These are phyloP conservation scores for Zoanthus sansibaricus DNA, from an alignment of 92 coral and sea anemone genomes.

Conservation along the genomic window DNA sequence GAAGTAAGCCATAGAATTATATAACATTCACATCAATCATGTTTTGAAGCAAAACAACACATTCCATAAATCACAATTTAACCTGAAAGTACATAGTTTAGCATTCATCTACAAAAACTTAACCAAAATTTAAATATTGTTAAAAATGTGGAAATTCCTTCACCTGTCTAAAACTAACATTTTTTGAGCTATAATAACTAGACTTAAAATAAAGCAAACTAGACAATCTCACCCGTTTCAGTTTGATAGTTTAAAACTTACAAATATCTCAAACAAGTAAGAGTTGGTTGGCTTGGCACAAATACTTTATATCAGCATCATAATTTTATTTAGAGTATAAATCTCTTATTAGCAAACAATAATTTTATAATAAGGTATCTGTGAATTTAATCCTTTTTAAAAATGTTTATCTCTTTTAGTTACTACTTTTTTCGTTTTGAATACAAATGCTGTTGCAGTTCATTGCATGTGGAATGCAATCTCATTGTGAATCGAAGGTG, in stretches of 20 bases:
- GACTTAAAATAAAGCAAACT: neutral
- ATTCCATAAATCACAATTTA: neutral
- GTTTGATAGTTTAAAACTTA: too few species aligned
- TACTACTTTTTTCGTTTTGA: neutral
- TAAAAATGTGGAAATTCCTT: neutral
- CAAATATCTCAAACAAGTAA: too few species aligned
- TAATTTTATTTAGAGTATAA: too few species aligned
- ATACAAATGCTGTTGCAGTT: neutral
- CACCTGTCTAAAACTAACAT: neutral
- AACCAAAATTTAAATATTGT: neutral
- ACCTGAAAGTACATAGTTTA: neutral
- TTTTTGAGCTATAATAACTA: neutral
- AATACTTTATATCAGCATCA: too few species aligned
- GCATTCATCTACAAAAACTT: neutral
- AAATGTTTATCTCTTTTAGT: neutral
- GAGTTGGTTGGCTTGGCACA: too few species aligned
- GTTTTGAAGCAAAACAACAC: too few species aligned
- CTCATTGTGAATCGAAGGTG: neutral
- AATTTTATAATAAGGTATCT: too few species aligned
- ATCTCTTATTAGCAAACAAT: too few species aligned
- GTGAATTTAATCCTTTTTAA: too few species aligned
- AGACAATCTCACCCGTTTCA: too few species aligned
- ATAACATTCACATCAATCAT: too few species aligned
- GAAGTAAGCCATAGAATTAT: too few species aligned
- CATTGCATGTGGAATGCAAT: neutral